Evolutionary conservation across 2,113 vertebrate genomes (phyloP), one percentile per base, ranked within the genome.

Genomic region (Dicerorhinus sumatrensis): DNA sequence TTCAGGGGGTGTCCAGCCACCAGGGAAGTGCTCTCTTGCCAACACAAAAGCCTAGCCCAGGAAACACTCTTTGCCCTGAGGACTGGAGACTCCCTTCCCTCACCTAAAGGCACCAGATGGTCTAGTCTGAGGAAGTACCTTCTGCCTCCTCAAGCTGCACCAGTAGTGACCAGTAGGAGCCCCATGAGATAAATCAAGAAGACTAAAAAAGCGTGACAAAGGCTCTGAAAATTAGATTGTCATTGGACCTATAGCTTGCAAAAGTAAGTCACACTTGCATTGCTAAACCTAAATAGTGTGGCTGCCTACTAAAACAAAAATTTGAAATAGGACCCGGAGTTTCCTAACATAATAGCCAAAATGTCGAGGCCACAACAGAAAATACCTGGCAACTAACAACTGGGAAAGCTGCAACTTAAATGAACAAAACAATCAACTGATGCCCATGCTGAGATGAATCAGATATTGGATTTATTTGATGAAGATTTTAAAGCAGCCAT

Each of bases 251-350:
- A 54, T 70, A 96, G 73, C 39, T 51, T 79, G 76, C 67, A 81
- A 56, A 91, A 82, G 51, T 93, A 85, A 73, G 85, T 82, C 93
- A 93, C 85, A 96, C 62, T 75, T 95, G 85, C 89, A 48, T 42
- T 62, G 67, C 51, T 76, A 54, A 90, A 60, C 21, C 67, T 62
- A 73, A 90, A 67, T 90, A 70, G n/a, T 46, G 42, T 13, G 60
- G 23, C 63, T 63, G 42, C 42, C 73, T 76, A 18, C 14, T 18
- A 21, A 76, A 39, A 39, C 48, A 67, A 86, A 89, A 82, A 76
- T 21, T 60, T 48, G 67, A 60, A 60, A 51, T 67, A 77, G 21
- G 13, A 76, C n/a, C 69, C 54, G 16, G 51, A 54, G 51, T 54
- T 54, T 54, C 51, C 51, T 14, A 46, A 65, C 27, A 33, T 10